phyloP scores from a whole-genome alignment of 2,888 invertebrate genomes.

The Anthoptus insignis region DNA sequence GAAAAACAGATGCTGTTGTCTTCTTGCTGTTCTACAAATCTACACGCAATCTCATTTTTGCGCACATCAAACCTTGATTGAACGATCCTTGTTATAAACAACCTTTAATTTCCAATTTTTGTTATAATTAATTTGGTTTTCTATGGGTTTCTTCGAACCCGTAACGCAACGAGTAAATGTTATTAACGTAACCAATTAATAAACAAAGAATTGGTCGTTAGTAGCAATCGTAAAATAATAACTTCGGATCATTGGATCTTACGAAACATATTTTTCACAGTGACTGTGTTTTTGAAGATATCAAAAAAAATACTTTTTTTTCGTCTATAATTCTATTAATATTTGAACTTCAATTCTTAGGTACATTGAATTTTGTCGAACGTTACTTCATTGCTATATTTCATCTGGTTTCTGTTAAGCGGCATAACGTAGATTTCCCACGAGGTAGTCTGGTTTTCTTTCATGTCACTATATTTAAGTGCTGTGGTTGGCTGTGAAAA shows the following conservation, averaged over 20 bases:
- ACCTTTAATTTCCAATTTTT: too few relatives aligned
- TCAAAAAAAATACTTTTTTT: background rate
- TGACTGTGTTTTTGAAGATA: background rate
- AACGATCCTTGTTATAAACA: too few relatives aligned
- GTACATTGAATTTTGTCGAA: constrained; percentile 4
- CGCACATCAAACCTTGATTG: too few relatives aligned
- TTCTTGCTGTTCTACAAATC: too few relatives aligned
- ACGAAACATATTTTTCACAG: background rate
- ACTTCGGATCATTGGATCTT: background rate
- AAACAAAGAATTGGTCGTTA: background rate
- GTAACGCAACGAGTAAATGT: background rate
- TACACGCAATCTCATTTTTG: too few relatives aligned
- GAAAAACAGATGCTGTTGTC: too few relatives aligned
- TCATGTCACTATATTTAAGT: constrained; percentile 49
- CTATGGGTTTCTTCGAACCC: too few relatives aligned
- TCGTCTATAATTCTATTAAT: background rate
- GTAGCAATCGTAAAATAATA: background rate
- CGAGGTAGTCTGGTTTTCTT: constrained; percentile 46
- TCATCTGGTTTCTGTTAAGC: constrained; percentile 54
- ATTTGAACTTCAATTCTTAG: background rate
- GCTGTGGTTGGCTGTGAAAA: constrained; percentile 42
- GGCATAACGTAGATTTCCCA: constrained; percentile 58
- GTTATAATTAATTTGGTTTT: too few relatives aligned
- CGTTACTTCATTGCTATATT: constrained; percentile 41
- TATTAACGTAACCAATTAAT: background rate